Evolutionary conservation across 2,888 invertebrate genomes (phyloP).

Genomic region (Nomada lathburiana): DNA sequence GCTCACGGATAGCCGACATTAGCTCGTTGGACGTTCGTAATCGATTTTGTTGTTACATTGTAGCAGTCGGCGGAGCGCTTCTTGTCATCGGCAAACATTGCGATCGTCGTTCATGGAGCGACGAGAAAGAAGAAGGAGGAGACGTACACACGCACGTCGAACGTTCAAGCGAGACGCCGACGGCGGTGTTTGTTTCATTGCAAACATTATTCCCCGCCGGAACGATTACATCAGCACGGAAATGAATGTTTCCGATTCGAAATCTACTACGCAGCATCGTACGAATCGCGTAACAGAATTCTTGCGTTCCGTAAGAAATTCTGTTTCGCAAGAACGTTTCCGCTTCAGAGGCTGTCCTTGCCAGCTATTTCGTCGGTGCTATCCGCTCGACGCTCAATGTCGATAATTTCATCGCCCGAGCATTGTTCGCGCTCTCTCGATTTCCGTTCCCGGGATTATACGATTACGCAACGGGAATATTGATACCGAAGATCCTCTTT

Average conservation of each 20-base stretch:
- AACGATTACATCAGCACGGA: slow-evolving; percentile 63
- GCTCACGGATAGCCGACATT: too few relatives aligned
- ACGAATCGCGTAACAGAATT: slow-evolving; percentile 44
- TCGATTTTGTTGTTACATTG: too few relatives aligned
- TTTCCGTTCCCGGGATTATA: not conserved
- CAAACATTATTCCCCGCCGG: slow-evolving; percentile 44
- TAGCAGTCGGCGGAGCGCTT: too few relatives aligned
- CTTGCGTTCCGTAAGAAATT: slow-evolving; percentile 47
- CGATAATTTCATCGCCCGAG: not conserved
- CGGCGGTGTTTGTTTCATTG: slow-evolving; percentile 61
- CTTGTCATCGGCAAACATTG: not conserved
- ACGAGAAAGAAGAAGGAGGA: not conserved
- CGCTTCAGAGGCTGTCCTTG: slow-evolving; percentile 50
- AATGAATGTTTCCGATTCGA: slow-evolving; percentile 65
- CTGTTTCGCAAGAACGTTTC: slow-evolving; percentile 54
- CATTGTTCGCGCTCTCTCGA: not conserved
- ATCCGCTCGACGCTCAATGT: not conserved
- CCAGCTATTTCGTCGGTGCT: slow-evolving; percentile 33
- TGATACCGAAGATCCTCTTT: not conserved
- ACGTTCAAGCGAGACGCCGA: slow-evolving; percentile 18
- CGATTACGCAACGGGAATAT: not conserved
- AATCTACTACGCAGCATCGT: slow-evolving; percentile 55
- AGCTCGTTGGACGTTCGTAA: too few relatives aligned
- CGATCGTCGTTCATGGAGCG: not conserved
- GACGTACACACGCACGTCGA: slow-evolving; percentile 11